Evolutionary conservation across 2,113 vertebrate species (phyloP).

Genomic region (Oryzias javanicus): DNA sequence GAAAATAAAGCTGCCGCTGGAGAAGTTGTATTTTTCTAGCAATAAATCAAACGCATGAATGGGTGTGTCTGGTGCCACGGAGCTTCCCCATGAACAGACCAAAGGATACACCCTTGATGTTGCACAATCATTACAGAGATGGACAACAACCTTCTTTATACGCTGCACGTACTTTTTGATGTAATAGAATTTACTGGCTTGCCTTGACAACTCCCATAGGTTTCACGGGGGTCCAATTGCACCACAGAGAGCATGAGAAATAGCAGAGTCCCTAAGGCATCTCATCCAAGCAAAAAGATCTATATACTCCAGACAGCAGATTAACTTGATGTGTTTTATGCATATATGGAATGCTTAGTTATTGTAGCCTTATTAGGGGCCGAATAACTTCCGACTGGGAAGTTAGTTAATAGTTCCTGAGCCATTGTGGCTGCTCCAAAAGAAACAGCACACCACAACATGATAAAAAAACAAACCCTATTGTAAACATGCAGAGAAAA

Average conservation of each 20-base stretch:
- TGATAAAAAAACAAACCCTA: too few species aligned
- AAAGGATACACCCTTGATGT: slow-evolving; percentile 36
- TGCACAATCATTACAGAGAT: slow-evolving; percentile 54
- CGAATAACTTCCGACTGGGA: slow-evolving; percentile 24
- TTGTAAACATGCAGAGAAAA: too few species aligned
- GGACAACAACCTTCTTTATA: slow-evolving; percentile 35
- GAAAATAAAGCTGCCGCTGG: slow-evolving; percentile 25
- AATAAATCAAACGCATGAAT: slow-evolving; percentile 56
- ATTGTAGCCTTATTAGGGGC: slow-evolving; percentile 10
- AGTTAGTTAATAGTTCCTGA: slow-evolving; percentile 22
- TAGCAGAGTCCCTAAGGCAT: neutral
- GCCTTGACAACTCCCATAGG: slow-evolving; percentile 3
- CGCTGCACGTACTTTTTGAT: slow-evolving; percentile 12
- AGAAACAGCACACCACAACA: neutral
- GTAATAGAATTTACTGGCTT: slow-evolving; percentile 10
- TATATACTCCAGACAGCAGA: slow-evolving; percentile 8
- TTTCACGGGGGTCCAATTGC: slow-evolving; percentile 16
- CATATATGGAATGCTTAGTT: slow-evolving; percentile 8
- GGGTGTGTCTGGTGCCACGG: slow-evolving; percentile 41
- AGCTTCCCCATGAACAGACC: slow-evolving; percentile 58
- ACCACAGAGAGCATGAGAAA: slow-evolving; percentile 38
- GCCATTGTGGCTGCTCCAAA: neutral
- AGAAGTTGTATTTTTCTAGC: slow-evolving; percentile 36
- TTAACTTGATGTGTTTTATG: slow-evolving; percentile 11
- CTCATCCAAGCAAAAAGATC: slow-evolving; percentile 20